Evolutionary conservation across 2,113 vertebrate species (phyloP).

Genomic region (Bothrops jararaca): DNA sequence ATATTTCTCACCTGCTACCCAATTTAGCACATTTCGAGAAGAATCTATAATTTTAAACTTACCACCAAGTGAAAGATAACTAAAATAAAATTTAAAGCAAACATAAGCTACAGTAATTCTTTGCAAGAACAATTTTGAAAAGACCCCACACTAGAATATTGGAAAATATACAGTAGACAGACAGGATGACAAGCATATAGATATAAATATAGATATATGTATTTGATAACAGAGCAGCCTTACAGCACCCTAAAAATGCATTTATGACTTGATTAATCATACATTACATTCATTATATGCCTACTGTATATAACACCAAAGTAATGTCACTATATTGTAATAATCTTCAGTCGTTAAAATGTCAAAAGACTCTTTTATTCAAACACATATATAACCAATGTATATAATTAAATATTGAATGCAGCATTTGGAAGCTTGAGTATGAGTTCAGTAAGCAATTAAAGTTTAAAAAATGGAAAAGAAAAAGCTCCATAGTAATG

Average conservation of each 20-base stretch:
- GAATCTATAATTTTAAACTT: background rate
- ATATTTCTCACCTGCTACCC: background rate
- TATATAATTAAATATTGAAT: background rate
- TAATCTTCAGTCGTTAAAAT: background rate
- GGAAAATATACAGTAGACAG: background rate
- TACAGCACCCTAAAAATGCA: background rate
- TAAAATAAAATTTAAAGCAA: background rate
- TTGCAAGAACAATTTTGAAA: background rate
- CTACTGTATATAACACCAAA: background rate
- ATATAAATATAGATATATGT: background rate
- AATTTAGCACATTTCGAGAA: background rate
- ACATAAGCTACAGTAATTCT: background rate
- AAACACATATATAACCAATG: background rate
- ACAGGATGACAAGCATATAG: background rate
- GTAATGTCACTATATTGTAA: background rate
- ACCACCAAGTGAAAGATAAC: background rate
- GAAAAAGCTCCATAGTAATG: background rate
- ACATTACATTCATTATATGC: background rate
- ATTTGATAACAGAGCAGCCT: background rate
- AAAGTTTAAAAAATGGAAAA: background rate
- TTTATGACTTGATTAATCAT: background rate
- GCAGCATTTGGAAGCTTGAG: background rate
- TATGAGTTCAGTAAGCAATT: background rate
- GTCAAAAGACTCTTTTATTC: background rate
- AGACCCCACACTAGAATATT: background rate